Evolutionary conservation across 2,888 invertebrate genomes (phyloP).

Genomic region (Gordius sp.): DNA sequence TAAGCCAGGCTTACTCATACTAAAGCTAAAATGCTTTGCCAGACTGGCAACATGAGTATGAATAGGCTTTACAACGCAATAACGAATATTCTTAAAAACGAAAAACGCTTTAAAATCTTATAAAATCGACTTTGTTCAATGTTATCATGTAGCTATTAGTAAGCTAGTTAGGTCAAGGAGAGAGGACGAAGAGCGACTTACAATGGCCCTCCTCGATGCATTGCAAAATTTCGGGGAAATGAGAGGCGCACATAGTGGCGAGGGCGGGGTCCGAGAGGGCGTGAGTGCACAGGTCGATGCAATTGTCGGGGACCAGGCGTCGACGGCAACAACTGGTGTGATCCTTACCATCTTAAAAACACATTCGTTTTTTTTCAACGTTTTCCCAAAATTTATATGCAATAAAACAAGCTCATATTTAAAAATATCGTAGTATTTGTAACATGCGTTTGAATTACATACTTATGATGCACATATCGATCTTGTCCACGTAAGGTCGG

Average conservation of each 20-base stretch:
- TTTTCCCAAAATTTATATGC: not conserved
- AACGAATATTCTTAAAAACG: no score
- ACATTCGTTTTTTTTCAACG: not conserved
- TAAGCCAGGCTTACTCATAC: no score
- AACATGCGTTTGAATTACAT: not conserved
- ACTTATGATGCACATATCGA: conserved; percentile 14
- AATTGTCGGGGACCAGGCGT: not conserved
- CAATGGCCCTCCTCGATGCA: conserved; percentile 2
- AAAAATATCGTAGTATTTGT: not conserved
- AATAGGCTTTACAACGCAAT: no score
- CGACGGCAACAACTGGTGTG: not conserved
- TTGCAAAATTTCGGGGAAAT: conserved; percentile 5
- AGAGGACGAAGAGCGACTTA: no score
- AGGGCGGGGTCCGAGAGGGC: not conserved
- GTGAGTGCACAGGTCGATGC: conserved; percentile 9
- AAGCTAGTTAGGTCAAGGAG: no score
- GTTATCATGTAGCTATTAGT: no score
- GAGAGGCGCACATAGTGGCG: not conserved
- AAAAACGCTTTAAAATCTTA: no score
- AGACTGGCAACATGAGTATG: no score
- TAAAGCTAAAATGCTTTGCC: no score
- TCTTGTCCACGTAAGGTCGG: not conserved
- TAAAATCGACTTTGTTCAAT: no score
- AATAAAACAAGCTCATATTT: not conserved
- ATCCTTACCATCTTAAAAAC: conserved; percentile 8